phyloP scores from a whole-genome alignment of 2,113 vertebrate species.

The Eupsittula cactorum region DNA sequence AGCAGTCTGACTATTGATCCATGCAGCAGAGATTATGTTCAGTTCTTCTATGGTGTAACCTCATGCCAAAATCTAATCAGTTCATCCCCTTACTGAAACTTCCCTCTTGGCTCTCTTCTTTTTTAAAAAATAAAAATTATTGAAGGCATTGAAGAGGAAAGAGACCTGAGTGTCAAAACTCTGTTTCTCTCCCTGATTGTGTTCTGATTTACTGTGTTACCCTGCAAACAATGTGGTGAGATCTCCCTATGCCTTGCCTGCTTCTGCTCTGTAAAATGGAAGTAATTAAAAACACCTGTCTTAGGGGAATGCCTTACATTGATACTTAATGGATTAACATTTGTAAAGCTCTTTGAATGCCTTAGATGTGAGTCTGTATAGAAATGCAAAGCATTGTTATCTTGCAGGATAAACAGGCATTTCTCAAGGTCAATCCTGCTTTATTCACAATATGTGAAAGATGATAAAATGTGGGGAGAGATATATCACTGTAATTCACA shows the following conservation, averaged over 20 bases:
- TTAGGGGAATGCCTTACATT: not conserved
- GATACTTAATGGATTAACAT: conserved; percentile 33
- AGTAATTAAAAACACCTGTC: conserved; percentile 12
- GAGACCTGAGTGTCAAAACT: not conserved
- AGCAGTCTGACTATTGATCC: not conserved
- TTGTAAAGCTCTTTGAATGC: conserved; percentile 32
- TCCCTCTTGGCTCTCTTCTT: not conserved
- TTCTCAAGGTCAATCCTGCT: not conserved
- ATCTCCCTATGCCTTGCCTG: not conserved
- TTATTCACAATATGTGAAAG: not conserved
- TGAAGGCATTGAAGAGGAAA: not conserved
- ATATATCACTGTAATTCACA: not conserved
- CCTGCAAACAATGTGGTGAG: not conserved
- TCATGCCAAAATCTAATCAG: not conserved
- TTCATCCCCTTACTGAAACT: not conserved
- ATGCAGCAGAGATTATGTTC: not conserved
- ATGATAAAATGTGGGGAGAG: not conserved
- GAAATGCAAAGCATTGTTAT: conserved; percentile 13
- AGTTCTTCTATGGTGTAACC: not conserved
- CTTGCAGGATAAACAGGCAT: not conserved
- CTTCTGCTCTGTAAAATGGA: not conserved
- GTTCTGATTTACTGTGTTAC: not conserved
- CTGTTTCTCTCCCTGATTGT: not conserved
- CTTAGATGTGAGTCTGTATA: not conserved
- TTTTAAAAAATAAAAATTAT: not conserved